Conservation (phyloP, 2,113 vertebrate genomes). For the Spizaetus ornatus region DNA sequence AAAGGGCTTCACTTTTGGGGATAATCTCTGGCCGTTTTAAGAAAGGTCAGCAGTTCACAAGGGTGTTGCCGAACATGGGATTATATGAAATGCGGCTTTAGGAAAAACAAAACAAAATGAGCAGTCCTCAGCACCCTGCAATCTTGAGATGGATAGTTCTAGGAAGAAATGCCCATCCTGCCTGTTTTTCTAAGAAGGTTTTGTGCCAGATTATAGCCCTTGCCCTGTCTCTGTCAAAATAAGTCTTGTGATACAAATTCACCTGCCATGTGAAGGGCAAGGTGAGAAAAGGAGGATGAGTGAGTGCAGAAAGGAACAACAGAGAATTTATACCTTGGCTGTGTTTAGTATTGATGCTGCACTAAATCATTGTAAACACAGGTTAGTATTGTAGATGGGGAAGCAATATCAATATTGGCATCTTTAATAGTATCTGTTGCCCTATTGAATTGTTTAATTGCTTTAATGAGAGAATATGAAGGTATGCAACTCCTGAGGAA, state of each 20-base stretch:
- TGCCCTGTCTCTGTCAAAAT: not conserved
- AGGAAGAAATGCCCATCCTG: not conserved
- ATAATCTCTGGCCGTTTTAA: not conserved
- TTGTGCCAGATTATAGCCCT: not conserved
- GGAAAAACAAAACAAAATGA: not conserved
- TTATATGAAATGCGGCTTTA: not conserved
- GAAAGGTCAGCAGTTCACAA: not conserved
- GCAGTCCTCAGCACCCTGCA: not conserved
- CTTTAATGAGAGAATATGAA: not conserved
- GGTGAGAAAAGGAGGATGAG: not conserved
- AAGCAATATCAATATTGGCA: not conserved
- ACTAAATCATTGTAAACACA: not conserved
- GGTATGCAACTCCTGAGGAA: not conserved
- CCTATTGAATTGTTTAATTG: not conserved
- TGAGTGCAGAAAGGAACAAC: not conserved
- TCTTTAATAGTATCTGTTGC: not conserved
- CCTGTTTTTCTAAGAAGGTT: not conserved
- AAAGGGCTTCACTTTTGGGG: not conserved
- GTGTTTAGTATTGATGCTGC: not conserved
- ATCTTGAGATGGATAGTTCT: not conserved
- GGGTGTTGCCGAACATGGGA: not conserved
- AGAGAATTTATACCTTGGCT: not conserved
- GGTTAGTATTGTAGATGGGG: not conserved
- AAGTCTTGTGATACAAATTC: not conserved
- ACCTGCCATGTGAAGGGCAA: not conserved